phyloP scores from a whole-genome alignment of 2,113 vertebrate genomes.

The Otus sunia region DNA sequence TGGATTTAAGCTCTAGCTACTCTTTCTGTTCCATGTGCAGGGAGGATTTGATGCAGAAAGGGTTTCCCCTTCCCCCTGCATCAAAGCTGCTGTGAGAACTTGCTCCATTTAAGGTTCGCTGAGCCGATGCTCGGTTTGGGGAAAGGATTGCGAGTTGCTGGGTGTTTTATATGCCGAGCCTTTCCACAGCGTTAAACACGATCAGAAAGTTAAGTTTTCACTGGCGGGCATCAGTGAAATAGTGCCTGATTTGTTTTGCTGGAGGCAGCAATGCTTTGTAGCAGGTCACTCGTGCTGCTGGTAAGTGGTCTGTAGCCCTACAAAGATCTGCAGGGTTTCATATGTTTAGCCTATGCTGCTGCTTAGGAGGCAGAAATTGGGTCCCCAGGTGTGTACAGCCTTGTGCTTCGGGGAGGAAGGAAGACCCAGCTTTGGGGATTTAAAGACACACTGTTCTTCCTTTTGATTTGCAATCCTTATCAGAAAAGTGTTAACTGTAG shows the following conservation, averaged over 20 bases:
- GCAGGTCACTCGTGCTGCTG: not conserved
- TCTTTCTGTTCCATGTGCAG: not conserved
- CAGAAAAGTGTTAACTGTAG: not conserved
- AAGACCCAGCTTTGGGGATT: not conserved
- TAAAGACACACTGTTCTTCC: fast-evolving
- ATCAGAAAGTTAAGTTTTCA: not conserved
- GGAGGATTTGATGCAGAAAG: not conserved
- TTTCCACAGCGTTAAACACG: not conserved
- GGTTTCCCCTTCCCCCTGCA: not conserved
- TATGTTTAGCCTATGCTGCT: not conserved
- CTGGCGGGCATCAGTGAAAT: not conserved
- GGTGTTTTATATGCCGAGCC: not conserved
- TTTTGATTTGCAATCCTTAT: not conserved
- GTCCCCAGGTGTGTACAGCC: fast-evolving
- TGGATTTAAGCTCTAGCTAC: not conserved
- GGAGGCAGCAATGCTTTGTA: not conserved
- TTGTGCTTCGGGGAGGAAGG: not conserved
- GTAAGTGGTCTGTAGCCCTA: not conserved
- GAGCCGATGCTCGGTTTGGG: not conserved
- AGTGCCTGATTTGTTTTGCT: not conserved
- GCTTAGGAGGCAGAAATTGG: not conserved
- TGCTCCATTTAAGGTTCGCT: not conserved
- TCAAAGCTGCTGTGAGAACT: not conserved
- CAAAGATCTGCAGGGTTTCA: not conserved
- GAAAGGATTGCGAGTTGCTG: not conserved